A percentile compares a stretch with the other conserved stretches of the same genome.
phyloP scores from a whole-genome alignment of 2,888 invertebrate genomes.

The Apamea crenata region DNA sequence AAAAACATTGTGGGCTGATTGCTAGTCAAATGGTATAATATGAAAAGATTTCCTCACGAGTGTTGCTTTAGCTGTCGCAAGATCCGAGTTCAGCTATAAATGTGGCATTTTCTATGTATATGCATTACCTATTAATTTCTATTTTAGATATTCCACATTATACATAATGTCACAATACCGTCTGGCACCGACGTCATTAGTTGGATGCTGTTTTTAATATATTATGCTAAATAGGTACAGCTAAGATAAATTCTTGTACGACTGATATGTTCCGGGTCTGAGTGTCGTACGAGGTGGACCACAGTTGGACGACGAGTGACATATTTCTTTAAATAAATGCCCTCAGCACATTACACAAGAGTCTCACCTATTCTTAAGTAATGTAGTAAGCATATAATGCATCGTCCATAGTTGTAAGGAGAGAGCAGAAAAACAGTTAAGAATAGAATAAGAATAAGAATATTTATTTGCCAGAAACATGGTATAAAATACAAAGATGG shows the following conservation, averaged over 20 bases:
- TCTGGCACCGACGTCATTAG: not conserved
- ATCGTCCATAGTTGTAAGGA: no score
- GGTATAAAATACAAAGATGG: no score
- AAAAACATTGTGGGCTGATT: no score
- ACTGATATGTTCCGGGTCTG: not conserved
- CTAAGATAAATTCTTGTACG: not conserved
- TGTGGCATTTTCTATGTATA: slow-evolving; percentile 14
- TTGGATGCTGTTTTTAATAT: slow-evolving; percentile 4
- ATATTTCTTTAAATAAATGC: not conserved
- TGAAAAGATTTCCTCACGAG: not conserved
- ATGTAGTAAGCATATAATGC: not conserved
- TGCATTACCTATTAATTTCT: slow-evolving; percentile 7
- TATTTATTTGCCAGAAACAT: no score
- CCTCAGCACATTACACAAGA: not conserved
- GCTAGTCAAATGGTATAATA: not conserved
- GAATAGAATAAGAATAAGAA: no score
- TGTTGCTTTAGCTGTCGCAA: not conserved
- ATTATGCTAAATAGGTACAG: slow-evolving; percentile 12
- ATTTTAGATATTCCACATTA: not conserved
- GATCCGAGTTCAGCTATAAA: not conserved
- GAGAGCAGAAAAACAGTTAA: not conserved
- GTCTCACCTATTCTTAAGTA: not conserved
- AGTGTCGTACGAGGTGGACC: not conserved
- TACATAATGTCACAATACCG: not conserved
- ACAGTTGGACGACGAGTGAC: not conserved